Conservation (phyloP, 2,888 invertebrate genomes). For the Luffia ferchaultella region DNA sequence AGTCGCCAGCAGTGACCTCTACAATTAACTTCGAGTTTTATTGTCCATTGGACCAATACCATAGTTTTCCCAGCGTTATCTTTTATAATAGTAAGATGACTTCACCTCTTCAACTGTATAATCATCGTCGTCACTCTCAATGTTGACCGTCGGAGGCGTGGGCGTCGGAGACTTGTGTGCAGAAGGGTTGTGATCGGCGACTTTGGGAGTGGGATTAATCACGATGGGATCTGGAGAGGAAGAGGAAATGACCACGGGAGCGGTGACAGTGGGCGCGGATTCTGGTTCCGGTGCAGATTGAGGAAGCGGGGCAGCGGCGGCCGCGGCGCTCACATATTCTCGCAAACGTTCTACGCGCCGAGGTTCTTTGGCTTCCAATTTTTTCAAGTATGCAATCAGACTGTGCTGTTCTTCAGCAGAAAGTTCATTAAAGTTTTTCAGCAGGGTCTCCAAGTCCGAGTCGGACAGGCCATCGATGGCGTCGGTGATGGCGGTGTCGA, state of each 20-base stretch:
- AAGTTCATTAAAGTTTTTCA: conserved; percentile 81
- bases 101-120: conserved; percentile 81
- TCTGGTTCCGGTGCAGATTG: neutral
- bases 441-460: conserved; percentile 78
- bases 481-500: conserved; percentile 27
- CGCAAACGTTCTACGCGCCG: conserved; percentile 79
- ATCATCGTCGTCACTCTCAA: conserved; percentile 78
- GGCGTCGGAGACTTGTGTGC: conserved; percentile 1
- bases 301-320: conserved; percentile 15
- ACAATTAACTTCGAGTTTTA: too few species aligned
- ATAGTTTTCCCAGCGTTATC: too few species aligned
- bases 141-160: conserved; percentile 17
- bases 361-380: conserved; percentile 79
- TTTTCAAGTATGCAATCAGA: conserved; percentile 82
- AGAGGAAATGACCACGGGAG: conserved; percentile 8
- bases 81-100: neutral
- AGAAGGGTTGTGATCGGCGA: conserved; percentile 4
- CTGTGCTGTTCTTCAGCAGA: conserved; percentile 84
- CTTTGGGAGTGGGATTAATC: neutral
- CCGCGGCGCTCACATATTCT: conserved; percentile 73
- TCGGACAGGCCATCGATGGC: conserved; percentile 81
- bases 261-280: neutral
- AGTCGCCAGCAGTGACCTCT: too few species aligned
- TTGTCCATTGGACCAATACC: too few species aligned
- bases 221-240: conserved; percentile 6